phyloP scores from a whole-genome alignment of 2,113 vertebrate genomes.

The Phaethornis superciliosus region DNA sequence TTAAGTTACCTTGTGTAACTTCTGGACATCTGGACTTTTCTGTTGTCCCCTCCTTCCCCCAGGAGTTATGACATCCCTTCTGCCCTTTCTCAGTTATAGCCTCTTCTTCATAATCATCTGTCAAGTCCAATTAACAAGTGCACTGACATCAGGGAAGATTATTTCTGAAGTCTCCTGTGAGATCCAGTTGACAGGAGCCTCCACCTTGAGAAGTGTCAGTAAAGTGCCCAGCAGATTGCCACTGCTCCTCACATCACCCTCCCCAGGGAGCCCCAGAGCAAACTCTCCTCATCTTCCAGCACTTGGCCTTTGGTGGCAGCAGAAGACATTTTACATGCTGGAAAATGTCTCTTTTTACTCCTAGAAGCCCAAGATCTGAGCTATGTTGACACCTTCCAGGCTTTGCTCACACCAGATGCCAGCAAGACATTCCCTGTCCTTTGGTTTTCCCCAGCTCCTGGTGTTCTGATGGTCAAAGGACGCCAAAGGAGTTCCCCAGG shows the following conservation, averaged over 20 bases:
- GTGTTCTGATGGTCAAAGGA: background rate
- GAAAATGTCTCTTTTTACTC: background rate
- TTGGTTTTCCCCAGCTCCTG: background rate
- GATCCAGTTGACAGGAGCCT: background rate
- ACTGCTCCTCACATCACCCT: background rate
- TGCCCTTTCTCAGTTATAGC: background rate
- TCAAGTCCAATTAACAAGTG: slow-evolving; percentile 30
- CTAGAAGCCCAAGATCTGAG: background rate
- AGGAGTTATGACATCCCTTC: background rate
- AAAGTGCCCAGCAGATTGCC: background rate
- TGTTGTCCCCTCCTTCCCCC: background rate
- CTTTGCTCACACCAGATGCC: background rate
- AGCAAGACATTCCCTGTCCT: background rate
- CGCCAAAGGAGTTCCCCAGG: background rate
- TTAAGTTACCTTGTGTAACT: background rate
- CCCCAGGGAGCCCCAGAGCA: background rate
- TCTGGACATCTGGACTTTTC: background rate
- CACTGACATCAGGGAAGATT: background rate
- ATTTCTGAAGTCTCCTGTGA: background rate
- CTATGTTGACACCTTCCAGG: background rate
- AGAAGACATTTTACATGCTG: accelerated
- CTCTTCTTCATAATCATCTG: slow-evolving; percentile 36
- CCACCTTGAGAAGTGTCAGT: background rate
- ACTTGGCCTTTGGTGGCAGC: background rate
- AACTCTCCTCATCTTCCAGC: too few relatives aligned